These are phyloP conservation scores for Cololabis saira DNA, from an alignment of 2,113 vertebrate species.

Conservation along the genomic window DNA sequence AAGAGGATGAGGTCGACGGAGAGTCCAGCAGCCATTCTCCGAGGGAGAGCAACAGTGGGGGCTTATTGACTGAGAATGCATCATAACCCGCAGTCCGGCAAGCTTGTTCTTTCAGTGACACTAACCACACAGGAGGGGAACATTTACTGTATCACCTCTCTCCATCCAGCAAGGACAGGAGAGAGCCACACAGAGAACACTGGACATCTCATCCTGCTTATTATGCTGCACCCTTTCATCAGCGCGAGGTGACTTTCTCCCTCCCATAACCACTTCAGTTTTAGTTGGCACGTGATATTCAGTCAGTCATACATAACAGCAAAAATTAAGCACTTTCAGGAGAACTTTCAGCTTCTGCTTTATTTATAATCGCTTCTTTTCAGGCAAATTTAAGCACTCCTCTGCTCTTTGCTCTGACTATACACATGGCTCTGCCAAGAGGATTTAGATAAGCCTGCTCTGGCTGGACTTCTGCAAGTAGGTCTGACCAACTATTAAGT, in stretches of 20 bases:
- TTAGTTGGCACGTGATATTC: conserved; percentile 19
- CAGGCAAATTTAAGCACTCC: conserved; percentile 68
- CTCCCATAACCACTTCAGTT: conserved; percentile 23
- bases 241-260: conserved; percentile 18
- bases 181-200: conserved; percentile 8
- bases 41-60: conserved; percentile 83
- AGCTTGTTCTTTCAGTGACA: conserved; percentile 39
- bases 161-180: conserved; percentile 24
- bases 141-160: conserved; percentile 25
- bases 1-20: conserved; percentile 79
- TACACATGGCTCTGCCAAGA: conserved; percentile 66
- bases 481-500: conserved; percentile 72
- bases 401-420: conserved; percentile 54
- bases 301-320: conserved; percentile 19
- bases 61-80: conserved; percentile 77
- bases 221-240: conserved; percentile 4
- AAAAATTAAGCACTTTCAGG: conserved; percentile 35
- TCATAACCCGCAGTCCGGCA: conserved; percentile 62
- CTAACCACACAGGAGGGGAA: conserved; percentile 41
- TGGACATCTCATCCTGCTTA: conserved; percentile 11
- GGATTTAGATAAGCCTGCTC: conserved; percentile 76
- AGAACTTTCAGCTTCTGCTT: conserved; percentile 50
- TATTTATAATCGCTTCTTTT: conserved; percentile 70
- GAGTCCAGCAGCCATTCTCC: conserved; percentile 75
- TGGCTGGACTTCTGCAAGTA: conserved; percentile 60